phyloP scores from a whole-genome alignment of 2,113 vertebrate species.

The Cavia aperea region DNA sequence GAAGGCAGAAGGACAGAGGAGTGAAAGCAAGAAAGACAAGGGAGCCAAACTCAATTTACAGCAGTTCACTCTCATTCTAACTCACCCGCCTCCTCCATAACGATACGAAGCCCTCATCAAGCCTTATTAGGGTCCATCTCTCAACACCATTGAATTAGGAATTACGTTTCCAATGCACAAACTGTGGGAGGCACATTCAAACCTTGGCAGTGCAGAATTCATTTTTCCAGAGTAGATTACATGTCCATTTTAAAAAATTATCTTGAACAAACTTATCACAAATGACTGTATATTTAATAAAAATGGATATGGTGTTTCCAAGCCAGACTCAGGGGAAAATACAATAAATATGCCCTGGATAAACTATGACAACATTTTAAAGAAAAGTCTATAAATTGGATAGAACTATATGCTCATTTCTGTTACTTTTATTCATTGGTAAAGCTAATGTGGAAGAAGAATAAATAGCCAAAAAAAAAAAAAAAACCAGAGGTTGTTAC shows the following conservation, averaged over 20 bases:
- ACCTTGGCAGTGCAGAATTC: not conserved
- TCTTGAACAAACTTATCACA: not conserved
- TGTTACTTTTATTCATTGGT: slow-evolving; percentile 25
- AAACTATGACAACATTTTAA: slow-evolving; percentile 15
- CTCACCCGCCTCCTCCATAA: not conserved
- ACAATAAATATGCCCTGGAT: not conserved
- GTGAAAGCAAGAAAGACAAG: not conserved
- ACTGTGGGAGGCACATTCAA: not conserved
- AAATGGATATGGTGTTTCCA: not conserved
- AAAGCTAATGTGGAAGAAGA: not conserved
- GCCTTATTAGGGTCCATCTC: not conserved
- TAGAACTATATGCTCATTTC: not conserved
- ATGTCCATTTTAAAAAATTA: not conserved
- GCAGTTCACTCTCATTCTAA: not conserved
- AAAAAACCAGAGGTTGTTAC: not conserved
- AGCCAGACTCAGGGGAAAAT: not conserved
- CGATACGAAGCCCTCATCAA: not conserved
- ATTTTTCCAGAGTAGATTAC: not conserved
- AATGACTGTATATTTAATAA: not conserved
- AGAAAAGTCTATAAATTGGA: not conserved
- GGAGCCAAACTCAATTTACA: not conserved
- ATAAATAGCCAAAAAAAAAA: not conserved
- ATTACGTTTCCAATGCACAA: not conserved
- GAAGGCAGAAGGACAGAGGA: not conserved
- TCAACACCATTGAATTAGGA: not conserved